These are phyloP conservation scores for Blera fallax DNA, from an alignment of 2,888 invertebrate species.

Conservation along the genomic window DNA sequence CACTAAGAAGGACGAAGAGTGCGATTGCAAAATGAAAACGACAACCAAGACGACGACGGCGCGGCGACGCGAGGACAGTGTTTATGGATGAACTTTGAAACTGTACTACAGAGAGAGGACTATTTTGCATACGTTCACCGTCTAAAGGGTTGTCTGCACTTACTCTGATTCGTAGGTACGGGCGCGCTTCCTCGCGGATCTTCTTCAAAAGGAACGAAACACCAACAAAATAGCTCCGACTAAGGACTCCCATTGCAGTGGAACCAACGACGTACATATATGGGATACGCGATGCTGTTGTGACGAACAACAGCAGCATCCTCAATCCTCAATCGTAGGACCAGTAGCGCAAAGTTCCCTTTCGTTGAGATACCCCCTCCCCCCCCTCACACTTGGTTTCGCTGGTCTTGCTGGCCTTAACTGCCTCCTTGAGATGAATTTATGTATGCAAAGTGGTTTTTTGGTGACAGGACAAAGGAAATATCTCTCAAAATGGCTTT, in stretches of 20 bases:
- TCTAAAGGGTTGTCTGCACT: slow-evolving; percentile 60
- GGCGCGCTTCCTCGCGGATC: slow-evolving; percentile 40
- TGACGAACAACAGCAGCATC: slow-evolving; percentile 63
- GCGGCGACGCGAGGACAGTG: slow-evolving; percentile 54
- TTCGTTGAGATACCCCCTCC: slow-evolving; percentile 48
- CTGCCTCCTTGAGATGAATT: slow-evolving; percentile 78
- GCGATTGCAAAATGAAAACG: too few species aligned
- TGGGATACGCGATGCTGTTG: slow-evolving; percentile 53
- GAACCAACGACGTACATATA: slow-evolving; percentile 49
- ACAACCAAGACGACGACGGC: not conserved
- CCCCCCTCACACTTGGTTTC: slow-evolving; percentile 2
- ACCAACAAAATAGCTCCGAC: slow-evolving; percentile 44
- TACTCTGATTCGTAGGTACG: slow-evolving; percentile 51
- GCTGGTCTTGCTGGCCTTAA: slow-evolving; percentile 18
- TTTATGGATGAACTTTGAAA: slow-evolving; percentile 72
- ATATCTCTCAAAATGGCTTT: slow-evolving; percentile 72
- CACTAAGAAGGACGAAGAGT: slow-evolving; percentile 63
- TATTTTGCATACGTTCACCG: slow-evolving; percentile 69
- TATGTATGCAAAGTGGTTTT: slow-evolving; percentile 80
- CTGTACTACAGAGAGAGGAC: slow-evolving; percentile 55
- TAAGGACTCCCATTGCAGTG: slow-evolving; percentile 43
- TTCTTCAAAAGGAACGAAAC: slow-evolving; percentile 59
- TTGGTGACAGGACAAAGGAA: slow-evolving; percentile 75
- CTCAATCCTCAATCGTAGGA: slow-evolving; percentile 42
- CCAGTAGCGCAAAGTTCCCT: slow-evolving; percentile 69